phyloP scores from a whole-genome alignment of 2,888 invertebrate species.

The Pachliopta kotzebuea region DNA sequence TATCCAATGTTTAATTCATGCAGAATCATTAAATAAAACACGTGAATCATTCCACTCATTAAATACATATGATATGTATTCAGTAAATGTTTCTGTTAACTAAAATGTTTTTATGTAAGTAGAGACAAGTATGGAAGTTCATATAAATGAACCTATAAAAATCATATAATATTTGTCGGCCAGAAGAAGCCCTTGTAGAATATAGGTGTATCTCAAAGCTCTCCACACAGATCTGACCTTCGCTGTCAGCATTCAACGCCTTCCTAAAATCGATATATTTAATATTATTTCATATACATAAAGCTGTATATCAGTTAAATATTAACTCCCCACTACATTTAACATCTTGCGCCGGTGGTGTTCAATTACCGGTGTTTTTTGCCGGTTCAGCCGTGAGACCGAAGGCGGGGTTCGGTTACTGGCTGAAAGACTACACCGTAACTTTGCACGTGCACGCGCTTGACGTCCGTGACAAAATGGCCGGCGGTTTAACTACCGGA shows the following conservation, averaged over 20 bases:
- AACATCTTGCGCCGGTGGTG: constrained; percentile 50
- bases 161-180: too few species aligned
- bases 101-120: too few species aligned
- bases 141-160: too few species aligned
- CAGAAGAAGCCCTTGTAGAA: too few species aligned
- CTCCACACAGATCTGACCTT: too few species aligned
- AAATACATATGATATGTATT: not conserved
- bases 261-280: not conserved
- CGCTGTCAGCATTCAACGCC: too few species aligned
- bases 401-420: constrained; percentile 68
- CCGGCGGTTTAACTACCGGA: constrained; percentile 34
- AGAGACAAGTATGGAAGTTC: too few species aligned
- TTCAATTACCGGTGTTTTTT: constrained; percentile 62
- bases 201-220: too few species aligned
- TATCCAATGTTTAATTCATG: not conserved
- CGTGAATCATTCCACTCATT: not conserved
- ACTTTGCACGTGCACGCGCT: constrained; percentile 62
- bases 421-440: constrained; percentile 71
- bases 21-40: not conserved
- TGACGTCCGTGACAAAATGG: constrained; percentile 47
- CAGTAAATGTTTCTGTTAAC: too few species aligned
- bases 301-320: constrained; percentile 7
- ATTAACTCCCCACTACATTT: constrained; percentile 31
- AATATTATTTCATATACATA: not conserved
- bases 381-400: constrained; percentile 53